A percentile compares a stretch with the other conserved stretches of the same genome.
Conservation (phyloP, 2,888 invertebrate genomes). For the Rotaria macrura region DNA sequence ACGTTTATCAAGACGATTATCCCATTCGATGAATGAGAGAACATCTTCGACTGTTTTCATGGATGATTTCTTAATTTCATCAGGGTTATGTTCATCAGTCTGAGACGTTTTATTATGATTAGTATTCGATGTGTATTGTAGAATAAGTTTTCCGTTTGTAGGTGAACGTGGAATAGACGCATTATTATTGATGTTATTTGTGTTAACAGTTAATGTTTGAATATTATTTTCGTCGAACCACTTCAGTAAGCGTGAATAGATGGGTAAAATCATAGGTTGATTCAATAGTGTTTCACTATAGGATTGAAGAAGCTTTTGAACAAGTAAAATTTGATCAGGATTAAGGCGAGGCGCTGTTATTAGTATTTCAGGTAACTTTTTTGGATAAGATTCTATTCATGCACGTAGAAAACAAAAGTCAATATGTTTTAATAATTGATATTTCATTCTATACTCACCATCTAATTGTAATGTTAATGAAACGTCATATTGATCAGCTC, state of each 20-base stretch:
- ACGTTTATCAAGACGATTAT: conserved; percentile 44
- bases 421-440: not conserved
- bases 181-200: not conserved
- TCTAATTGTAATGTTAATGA: conserved; percentile 18
- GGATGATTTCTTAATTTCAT: not conserved
- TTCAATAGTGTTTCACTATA: not conserved
- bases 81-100: not conserved
- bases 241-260: not conserved
- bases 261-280: not conserved
- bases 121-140: no score
- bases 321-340: not conserved
- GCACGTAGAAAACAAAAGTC: not conserved
- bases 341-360: not conserved
- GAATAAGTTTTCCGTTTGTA: not conserved
- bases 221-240: conserved; percentile 18
- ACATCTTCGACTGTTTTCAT: conserved; percentile 53
- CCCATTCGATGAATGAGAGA: conserved; percentile 51
- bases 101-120: conserved; percentile 13
- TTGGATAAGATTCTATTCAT: not conserved
- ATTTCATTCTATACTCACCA: not conserved
- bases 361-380: not conserved
- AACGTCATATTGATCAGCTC: not conserved
- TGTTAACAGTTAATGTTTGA: not conserved
- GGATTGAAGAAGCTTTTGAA: not conserved
- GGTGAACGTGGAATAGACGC: not conserved